phyloP scores from a whole-genome alignment of 53 echinoderm and acorn worm species.

The Holothuria scabra region DNA sequence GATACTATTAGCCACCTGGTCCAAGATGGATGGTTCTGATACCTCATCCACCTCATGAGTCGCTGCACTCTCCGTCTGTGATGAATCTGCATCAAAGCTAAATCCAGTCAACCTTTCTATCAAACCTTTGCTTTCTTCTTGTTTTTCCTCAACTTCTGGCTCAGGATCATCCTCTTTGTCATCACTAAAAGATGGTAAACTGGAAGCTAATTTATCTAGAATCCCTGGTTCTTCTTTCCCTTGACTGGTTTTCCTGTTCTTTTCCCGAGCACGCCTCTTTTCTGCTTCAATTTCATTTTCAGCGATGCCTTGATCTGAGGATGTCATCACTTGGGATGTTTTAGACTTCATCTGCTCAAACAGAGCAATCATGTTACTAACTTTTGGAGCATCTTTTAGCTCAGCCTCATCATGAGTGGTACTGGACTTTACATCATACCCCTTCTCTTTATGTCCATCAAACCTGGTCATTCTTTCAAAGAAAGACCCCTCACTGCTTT shows the following conservation, averaged over 20 bases:
- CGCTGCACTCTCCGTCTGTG: background rate
- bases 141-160: background rate
- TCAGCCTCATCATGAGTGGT: slow-evolving; percentile 27
- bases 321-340: background rate
- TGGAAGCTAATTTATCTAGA: slow-evolving; percentile 1
- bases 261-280: slow-evolving; percentile 11
- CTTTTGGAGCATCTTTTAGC: slow-evolving; percentile 30
- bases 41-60: slow-evolving; percentile 28
- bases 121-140: slow-evolving; percentile 14
- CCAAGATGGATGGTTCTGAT: slow-evolving; percentile 33
- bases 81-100: slow-evolving; percentile 7
- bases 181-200: slow-evolving; percentile 1
- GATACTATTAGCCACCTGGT: slow-evolving; percentile 17
- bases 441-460: slow-evolving; percentile 27
- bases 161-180: slow-evolving; percentile 3
- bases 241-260: background rate
- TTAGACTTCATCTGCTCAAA: slow-evolving; percentile 24
- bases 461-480: slow-evolving; percentile 17
- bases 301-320: background rate
- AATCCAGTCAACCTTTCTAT: slow-evolving; percentile 27
- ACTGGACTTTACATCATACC: slow-evolving; percentile 26
- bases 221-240: background rate
- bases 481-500: background rate
- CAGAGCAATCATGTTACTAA: slow-evolving; percentile 31
- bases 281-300: slow-evolving; percentile 29